These are phyloP conservation scores for Pyrochroa serraticornis DNA, from an alignment of 2,888 invertebrate genomes.

Conservation along the genomic window DNA sequence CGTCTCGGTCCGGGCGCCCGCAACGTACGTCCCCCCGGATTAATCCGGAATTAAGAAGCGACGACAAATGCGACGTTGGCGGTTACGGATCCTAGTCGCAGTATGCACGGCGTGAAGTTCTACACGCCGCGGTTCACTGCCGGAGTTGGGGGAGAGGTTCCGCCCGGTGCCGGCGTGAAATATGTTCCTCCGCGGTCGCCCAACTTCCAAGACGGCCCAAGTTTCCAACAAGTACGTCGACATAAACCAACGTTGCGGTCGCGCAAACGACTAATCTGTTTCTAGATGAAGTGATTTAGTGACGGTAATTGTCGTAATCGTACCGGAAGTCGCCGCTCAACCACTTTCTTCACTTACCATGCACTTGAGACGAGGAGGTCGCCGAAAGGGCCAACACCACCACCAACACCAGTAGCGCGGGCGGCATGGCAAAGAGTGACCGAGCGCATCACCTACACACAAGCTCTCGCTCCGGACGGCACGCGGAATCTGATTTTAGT, in stretches of 20 bases:
- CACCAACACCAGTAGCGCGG: slow-evolving; percentile 45
- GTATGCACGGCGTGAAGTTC: slow-evolving; percentile 33
- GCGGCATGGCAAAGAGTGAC: slow-evolving; percentile 45
- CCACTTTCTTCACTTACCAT: slow-evolving; percentile 40
- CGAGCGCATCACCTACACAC: slow-evolving; percentile 47
- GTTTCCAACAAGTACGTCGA: slow-evolving; percentile 44
- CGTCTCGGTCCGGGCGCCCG: slow-evolving; percentile 22
- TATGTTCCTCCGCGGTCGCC: slow-evolving; percentile 53
- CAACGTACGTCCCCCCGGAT: slow-evolving; percentile 11
- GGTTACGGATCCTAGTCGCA: slow-evolving; percentile 5
- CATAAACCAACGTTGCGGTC: slow-evolving; percentile 51
- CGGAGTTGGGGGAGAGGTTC: slow-evolving; percentile 37
- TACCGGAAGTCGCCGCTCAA: neutral
- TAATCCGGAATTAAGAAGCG: slow-evolving; percentile 12
- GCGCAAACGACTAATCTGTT: slow-evolving; percentile 55
- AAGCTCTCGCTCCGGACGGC: slow-evolving; percentile 35
- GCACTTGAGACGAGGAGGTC: slow-evolving; percentile 28
- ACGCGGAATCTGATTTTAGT: slow-evolving; percentile 38
- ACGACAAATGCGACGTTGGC: slow-evolving; percentile 4
- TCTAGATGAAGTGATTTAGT: slow-evolving; percentile 56
- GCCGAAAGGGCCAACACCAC: slow-evolving; percentile 32
- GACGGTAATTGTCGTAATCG: slow-evolving; percentile 48
- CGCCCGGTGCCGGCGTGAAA: slow-evolving; percentile 48
- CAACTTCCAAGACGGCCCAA: slow-evolving; percentile 52
- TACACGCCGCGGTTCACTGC: slow-evolving; percentile 42